These are phyloP conservation scores for Potamarius usumacintae DNA, from an alignment of 2,113 vertebrate species.

Conservation along the genomic window DNA sequence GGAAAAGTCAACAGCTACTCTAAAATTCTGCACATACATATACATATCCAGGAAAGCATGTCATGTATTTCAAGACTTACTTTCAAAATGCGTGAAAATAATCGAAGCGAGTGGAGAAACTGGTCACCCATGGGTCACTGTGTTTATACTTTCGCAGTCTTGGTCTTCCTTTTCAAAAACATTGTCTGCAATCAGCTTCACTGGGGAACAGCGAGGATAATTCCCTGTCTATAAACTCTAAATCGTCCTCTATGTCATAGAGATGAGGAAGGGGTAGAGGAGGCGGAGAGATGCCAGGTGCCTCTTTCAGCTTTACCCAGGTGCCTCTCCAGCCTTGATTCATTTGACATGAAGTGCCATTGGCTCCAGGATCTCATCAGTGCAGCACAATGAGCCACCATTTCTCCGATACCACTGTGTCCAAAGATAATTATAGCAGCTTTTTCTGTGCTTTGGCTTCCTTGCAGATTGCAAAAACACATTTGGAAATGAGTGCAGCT, in stretches of 20 bases:
- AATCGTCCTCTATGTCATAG: constrained; percentile 12
- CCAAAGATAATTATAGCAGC: constrained; percentile 41
- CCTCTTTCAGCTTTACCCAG: constrained; percentile 41
- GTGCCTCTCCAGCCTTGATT: constrained; percentile 44
- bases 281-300: constrained; percentile 24
- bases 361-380: constrained; percentile 37
- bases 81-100: background rate
- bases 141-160: background rate
- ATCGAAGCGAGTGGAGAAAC: background rate
- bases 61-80: background rate
- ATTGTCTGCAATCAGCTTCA: background rate
- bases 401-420: background rate
- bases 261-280: constrained; percentile 2
- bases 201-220: constrained; percentile 6
- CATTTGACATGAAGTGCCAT: constrained; percentile 41
- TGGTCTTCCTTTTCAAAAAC: background rate
- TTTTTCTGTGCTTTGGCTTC: background rate
- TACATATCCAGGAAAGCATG: background rate
- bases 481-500: background rate
- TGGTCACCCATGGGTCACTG: background rate
- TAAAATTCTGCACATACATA: background rate
- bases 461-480: background rate
- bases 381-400: constrained; percentile 23
- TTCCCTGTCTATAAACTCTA: constrained; percentile 22
- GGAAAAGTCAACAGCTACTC: background rate